Base-by-base conservation (phyloP, 2,113 vertebrate species). In the Solenodon paradoxus region DNA sequence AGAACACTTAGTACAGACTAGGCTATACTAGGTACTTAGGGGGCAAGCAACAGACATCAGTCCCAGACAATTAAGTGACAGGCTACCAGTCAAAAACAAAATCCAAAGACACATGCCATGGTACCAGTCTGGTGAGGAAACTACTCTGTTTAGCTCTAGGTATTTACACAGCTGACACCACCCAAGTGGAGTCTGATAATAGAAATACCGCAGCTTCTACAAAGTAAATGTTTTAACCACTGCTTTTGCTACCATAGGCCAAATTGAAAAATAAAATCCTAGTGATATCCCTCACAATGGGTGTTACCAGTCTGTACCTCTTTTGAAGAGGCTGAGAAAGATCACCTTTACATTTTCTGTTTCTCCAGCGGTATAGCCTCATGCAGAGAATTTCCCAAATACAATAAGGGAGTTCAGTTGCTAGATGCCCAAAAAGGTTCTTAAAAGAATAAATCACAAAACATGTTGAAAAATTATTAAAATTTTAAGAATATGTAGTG, bases 391-490 rank as follows among this genome's bases (percentile, higher is more conserved):
- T 17, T 35, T n/a, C 49, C n/a, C 35, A 72, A 42, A 69, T 40
- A 32, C 9, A 81, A 89, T 35, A 83, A 45, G 35, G 61, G 15
- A 7, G 24, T 66, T 81, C 35, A 40, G 22, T 32, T 89, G 9
- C 16, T 32, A 71, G 32, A 51, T 42, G 38, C 51, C 61, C 66
- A 95, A 85, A 86, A 90, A 93, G 53, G 35, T 75, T 74, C 42
- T 57, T 91, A 19, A 95, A 80, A 83, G 63, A 90, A 63, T 84
- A 94, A 81, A 45, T 51, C 45, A 35, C 42, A 84, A 93, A 93
- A 90, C 53, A 93, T 42, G 79, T 8, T 40, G 53, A 77, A 79
- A 87, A 92, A 78, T 78, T n/a, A 74, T 38, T 64, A 83, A 82
- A 72, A 15, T 83, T 87, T 91, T 61, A 88, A 87, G 38, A 53